Base-by-base conservation (phyloP, 2,797 vertebrate genomes). In the Premnoplex brunnescens region DNA sequence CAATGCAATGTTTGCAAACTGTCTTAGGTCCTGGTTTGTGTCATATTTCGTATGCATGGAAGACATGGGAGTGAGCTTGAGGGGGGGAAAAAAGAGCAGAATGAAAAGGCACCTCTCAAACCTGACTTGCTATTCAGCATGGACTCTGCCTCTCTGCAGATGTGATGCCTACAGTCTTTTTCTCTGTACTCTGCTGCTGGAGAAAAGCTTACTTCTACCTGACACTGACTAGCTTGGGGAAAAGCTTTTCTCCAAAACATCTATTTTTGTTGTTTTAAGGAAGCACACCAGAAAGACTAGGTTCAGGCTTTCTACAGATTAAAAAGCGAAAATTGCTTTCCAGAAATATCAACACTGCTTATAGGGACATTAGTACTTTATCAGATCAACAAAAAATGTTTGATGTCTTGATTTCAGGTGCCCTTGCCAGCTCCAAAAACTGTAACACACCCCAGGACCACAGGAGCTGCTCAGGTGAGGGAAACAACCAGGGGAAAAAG, bases 391-490 rank as follows among this genome's bases (percentile, higher is more conserved):
- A 1, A 37, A n/a, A 26, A 59, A 9, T 17, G 11, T 19, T 59
- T 4, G 1, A 3, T 69, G 15, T 48, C 28, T 44, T 59, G 19
- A 23, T 78, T 78, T 59, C 37, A 28, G 28, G 19, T 55, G 18
- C 10, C 41, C 36, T 67, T 78, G 32, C 21, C 20, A 46, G 27
- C 44, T 63, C 6, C 3, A 1, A 46, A 67, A 59, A 5, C 6
- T 4, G 0, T 37, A 43, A 77, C 3, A 3, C 5, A 12, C 15
- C 5, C 7, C 3, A 24, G 72, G 27, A 67, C 10, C n/a, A 36
- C 4, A 28, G 37, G 10, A 46, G 14, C 43, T 71, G 18, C 56
- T 71, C 36, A 46, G 21, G 14, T 72, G 13, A n/a, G 49, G 32
- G 15, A 28, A 8, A 39, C 5, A n/a, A 41, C 4, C 10, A 59